phyloP scores from a whole-genome alignment of 2,797 vertebrate genomes.

The Darevskia mixta region DNA sequence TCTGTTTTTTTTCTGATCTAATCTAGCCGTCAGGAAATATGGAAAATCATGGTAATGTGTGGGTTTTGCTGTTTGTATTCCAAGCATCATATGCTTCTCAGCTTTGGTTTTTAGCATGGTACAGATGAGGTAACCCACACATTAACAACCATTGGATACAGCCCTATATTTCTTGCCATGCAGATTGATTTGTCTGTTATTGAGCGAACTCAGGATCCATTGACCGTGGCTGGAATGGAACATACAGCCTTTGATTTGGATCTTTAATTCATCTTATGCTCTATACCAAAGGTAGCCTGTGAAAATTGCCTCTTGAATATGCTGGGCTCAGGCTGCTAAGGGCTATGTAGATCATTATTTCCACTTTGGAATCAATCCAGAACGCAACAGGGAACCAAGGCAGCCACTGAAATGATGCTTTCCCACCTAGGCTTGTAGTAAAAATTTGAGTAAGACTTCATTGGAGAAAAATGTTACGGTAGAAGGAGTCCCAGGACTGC shows the following conservation, averaged over 20 bases:
- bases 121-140: background rate
- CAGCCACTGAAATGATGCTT: no score
- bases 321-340: no score
- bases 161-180: background rate
- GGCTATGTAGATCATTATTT: no score
- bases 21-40: conserved; percentile 18
- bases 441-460: no score
- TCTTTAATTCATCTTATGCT: background rate
- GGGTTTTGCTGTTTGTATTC: conserved; percentile 2
- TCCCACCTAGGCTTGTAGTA: no score
- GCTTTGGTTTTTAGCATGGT: background rate
- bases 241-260: background rate
- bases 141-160: background rate
- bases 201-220: background rate
- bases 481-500: no score
- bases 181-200: background rate
- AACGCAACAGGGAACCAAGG: no score
- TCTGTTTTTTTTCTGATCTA: conserved; percentile 11
- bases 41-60: background rate
- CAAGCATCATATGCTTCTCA: conserved; percentile 10
- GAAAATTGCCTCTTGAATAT: no score
- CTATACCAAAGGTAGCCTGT: background rate
- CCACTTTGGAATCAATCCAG: no score
- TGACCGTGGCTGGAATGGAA: background rate
- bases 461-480: no score